Evolutionary conservation across 2,113 vertebrate genomes (phyloP), one percentile per base, ranked within the genome.

Genomic region (Dermatemys mawii): DNA sequence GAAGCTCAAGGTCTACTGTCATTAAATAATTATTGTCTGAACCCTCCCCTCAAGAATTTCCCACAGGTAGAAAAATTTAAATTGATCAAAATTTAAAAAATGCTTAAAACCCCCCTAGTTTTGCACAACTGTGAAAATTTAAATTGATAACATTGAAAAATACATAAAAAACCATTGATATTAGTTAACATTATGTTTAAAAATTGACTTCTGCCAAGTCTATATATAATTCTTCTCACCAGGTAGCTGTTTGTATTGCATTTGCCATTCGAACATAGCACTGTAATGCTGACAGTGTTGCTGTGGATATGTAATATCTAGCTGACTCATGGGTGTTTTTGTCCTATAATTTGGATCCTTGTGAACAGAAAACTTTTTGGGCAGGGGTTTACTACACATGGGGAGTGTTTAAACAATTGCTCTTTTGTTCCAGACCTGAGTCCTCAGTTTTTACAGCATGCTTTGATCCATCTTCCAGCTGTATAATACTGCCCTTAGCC

Each of bases 351-450:
- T 79, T 78, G 70, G 94, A 95, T 76, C n/a, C 13, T 76, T 87
- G 92, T 92, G 84, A 94, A 93, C 81, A 75, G 78, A 90, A 10
- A 78, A 53, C n/a, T 90, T 83, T 38, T 8, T 79, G 48, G 5
- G 1, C 12, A 26, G 49, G 63, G 50, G 73, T 19, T 84, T 48
- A 92, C 92, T 93, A 91, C 83, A 87, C 48, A 9, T 26, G 76
- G 70, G 11, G 82, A 81, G 87, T 91, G 70, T 91, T 95, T 91
- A 88, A 96, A 83, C 94, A 96, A 95, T 91, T 95, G 90, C 54
- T 70, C 76, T 84, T 95, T 84, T 63, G 41, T 81, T 95, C 21
- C 93, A 94, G 83, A 95, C 78, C 27, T 87, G 93, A 96, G 81
- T 67, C 87, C 5, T 26, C 35, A 81, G 85, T 86, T 92, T 92